Base-by-base conservation (phyloP, 2,888 invertebrate species). In the Protophormia terraenovae region DNA sequence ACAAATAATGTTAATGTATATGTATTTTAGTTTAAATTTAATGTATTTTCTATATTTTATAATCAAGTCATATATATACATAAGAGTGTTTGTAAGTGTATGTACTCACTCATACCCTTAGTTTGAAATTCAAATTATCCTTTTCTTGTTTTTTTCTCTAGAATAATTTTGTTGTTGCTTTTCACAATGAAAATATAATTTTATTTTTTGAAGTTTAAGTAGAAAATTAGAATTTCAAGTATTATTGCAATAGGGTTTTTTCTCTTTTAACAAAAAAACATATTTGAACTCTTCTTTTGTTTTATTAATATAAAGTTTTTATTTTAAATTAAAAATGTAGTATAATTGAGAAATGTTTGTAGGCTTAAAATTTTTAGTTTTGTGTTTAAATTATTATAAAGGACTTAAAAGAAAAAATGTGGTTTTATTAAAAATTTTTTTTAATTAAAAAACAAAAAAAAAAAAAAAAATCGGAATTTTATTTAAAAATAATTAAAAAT, bases 11-110 rank as follows among this genome's bases (percentile, higher is more conserved):
- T 24, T 14, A 27, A 32, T 14, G 22, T 53, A 14, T 53, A 29
- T 55, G 19, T 77, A 22, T 60, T 90, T 90, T 87, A 87, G 87
- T 89, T 89, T 88, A 89, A 90, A 90, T 89, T 90, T 90, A 90
- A 90, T 90, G 91, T 90, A 89, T 91, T 90, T 91, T 90, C 91
- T 89, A 90, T 90, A 89, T 73, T 71, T 55, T 66, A 62, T 35
- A 62, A 76, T 69, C 50, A 58, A 75, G 50, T 22, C 50, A 38
- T 75, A 29, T n/a, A n/a, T n/a, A 24, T 50, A 32, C 22, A 38
- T 50, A 14, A 62, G 32, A 29, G 19, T 6, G 24, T 7, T 10
- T 55, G 22, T 58, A 14, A 12, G 24, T 53, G 24, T 32, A 22
- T 45, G 53, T 6, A 32, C 64, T 71, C 41, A 62, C n/a, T 62